Base-by-base conservation (phyloP, 2,113 vertebrate species). In the Plecturocebus donacophilus region DNA sequence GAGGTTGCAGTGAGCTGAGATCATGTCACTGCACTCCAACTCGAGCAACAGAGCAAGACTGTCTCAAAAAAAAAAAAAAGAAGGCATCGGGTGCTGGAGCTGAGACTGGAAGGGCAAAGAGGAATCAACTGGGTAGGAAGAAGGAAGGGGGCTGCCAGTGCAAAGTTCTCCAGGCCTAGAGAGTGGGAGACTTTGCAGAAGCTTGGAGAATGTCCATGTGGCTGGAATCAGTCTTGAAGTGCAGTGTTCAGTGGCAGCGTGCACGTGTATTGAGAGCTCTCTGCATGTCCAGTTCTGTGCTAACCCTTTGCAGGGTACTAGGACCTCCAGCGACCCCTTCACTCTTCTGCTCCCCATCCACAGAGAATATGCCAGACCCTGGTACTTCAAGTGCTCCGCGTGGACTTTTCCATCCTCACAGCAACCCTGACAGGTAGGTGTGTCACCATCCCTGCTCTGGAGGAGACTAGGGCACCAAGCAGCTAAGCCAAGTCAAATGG, bases 181-280 rank as follows among this genome's bases (percentile, higher is more conserved):
- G 40, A 75, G 30, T 49, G 45, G 42, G 23, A 10, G 16, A 3
- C 1, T 35, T 32, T 2, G 35, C 27, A 9, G n/a, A 40, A 30
- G 21, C n/a, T 0, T 5, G 2, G 10, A 30, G 25, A 45, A 16
- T 16, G 32, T 73, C 66, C 45, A 20, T 0, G 0, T 8, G 1
- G 0, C 38, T 6, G 6, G 61, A 87, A 23, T 38, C 76, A 8
- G 56, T 5, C 4, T 20, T 19, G 0, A 56, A 6, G 1, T 5
- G 0, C 13, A 1, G 30, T 58, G 9, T 19, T 38, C 16, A 0
- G 17, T 12, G 9, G n/a, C 47, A 13, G 3, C 38, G 3, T 0
- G 0, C 2, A 0, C 0, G 2, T 4, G 3, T 3, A 14, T 6
- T 16, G 21, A 19, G 21, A 0, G 0, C n/a, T 14, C 1, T 58